Conservation (phyloP, 2,797 vertebrate species). For the Galaxias olidus region DNA sequence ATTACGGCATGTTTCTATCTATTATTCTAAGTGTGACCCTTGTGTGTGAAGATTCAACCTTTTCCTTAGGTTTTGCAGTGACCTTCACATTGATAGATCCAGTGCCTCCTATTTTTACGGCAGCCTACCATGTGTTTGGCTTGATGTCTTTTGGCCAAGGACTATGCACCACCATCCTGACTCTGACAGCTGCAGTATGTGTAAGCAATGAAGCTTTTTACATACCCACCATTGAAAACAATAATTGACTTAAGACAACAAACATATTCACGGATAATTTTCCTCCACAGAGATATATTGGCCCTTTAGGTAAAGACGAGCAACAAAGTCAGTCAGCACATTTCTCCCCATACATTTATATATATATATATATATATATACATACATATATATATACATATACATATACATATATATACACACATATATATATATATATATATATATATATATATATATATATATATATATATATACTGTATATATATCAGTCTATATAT, state of each 20-base stretch:
- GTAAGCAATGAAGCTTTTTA: constrained; percentile 60
- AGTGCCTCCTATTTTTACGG: constrained; percentile 65
- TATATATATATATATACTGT: background rate
- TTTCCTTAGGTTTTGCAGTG: constrained; percentile 73
- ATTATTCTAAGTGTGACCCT: no score
- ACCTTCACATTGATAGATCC: constrained; percentile 72
- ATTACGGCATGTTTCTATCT: no score
- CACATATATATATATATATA: background rate
- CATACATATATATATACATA: background rate
- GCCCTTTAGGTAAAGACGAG: no score
- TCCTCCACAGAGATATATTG: no score
- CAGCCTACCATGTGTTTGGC: constrained; percentile 71
- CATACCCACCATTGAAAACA: background rate
- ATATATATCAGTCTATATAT: background rate
- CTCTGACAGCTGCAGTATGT: constrained; percentile 73
- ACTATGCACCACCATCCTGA: constrained; percentile 69
- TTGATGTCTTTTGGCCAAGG: constrained; percentile 77
- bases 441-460: background rate
- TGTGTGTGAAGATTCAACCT: background rate
- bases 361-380: background rate
- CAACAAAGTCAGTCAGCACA: no score
- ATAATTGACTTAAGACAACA: background rate
- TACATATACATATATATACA: background rate
- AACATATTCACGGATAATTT: background rate
- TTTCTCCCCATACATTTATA: background rate